Conservation (phyloP, 1,140 invertebrate species). For the Tribolium castaneum region DNA sequence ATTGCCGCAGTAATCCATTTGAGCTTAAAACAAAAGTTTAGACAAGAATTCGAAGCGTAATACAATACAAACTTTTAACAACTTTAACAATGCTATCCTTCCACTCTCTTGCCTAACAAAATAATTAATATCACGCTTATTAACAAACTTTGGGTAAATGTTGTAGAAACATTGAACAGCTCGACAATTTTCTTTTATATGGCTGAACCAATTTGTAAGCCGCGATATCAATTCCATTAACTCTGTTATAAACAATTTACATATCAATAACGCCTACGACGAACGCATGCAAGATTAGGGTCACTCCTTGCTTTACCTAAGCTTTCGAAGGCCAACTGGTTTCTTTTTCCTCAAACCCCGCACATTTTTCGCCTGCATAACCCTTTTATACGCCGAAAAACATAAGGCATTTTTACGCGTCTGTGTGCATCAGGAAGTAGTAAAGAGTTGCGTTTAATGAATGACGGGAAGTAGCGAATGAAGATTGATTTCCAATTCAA, state of each 20-base stretch:
- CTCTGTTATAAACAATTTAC: not conserved
- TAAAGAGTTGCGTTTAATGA: not conserved
- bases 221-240: not conserved
- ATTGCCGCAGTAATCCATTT: not conserved
- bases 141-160: not conserved
- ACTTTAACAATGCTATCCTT: not conserved
- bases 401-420: not conserved
- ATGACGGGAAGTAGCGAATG: constrained; percentile 1
- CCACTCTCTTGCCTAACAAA: not conserved
- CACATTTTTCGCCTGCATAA: not conserved
- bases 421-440: not conserved
- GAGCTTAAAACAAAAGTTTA: not conserved
- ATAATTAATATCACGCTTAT: not conserved
- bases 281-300: constrained; percentile 1
- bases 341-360: not conserved
- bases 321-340: not conserved
- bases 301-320: not conserved
- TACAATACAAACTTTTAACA: not conserved
- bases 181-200: not conserved
- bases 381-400: constrained; percentile 21
- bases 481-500: not conserved
- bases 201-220: not conserved
- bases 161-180: not conserved
- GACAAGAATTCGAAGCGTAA: not conserved
- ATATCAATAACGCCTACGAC: not conserved